These are phyloP conservation scores for Trogon surrucura DNA, from an alignment of 2,113 vertebrate genomes.

Conservation along the genomic window DNA sequence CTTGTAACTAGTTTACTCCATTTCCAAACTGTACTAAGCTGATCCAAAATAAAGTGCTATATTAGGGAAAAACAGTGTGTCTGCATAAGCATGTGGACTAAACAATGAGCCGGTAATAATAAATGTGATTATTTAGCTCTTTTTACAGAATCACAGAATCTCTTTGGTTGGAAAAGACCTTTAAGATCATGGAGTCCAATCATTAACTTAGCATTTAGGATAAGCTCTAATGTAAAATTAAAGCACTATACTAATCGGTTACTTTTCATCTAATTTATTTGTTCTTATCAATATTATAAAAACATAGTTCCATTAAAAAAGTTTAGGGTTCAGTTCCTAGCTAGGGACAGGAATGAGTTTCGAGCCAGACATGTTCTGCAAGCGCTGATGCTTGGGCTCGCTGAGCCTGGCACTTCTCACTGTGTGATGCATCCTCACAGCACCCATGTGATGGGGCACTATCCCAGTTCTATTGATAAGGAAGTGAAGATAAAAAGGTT, in stretches of 20 bases:
- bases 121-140: not conserved
- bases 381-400: accelerated
- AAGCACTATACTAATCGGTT: not conserved
- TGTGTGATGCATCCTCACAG: not conserved
- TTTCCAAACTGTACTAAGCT: not conserved
- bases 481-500: constrained; percentile 10
- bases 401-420: constrained; percentile 2
- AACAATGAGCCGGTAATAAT: not conserved
- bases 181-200: too few species aligned
- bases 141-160: too few species aligned
- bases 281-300: not conserved
- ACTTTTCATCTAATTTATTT: not conserved
- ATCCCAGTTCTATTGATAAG: not conserved
- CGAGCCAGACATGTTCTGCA: not conserved
- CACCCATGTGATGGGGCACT: not conserved
- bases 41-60: not conserved
- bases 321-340: not conserved
- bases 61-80: not conserved
- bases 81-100: not conserved
- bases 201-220: not conserved
- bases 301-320: not conserved
- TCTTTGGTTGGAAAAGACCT: too few species aligned
- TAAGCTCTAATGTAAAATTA: not conserved
- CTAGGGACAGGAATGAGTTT: not conserved
- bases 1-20: not conserved